Evolutionary conservation across 2,113 vertebrate genomes (phyloP).

Genomic region (Empidonax traillii): DNA sequence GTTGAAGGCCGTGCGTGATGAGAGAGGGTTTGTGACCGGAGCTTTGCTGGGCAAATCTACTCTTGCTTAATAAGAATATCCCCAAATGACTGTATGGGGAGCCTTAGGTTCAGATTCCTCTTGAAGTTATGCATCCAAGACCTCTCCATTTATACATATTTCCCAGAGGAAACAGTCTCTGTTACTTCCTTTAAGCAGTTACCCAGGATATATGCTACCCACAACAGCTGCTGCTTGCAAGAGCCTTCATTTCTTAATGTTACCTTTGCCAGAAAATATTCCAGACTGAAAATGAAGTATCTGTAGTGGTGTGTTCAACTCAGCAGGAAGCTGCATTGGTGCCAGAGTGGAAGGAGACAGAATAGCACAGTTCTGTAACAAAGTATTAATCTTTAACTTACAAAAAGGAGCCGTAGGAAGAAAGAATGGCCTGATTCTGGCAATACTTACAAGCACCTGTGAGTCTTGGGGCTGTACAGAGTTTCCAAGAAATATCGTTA

Average conservation of each 20-base stretch:
- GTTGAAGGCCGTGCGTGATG: neutral
- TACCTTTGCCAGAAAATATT: constrained; percentile 15
- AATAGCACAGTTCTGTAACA: neutral
- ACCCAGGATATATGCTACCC: neutral
- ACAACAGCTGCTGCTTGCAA: neutral
- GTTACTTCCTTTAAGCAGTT: neutral
- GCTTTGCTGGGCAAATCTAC: neutral
- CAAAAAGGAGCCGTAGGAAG: neutral
- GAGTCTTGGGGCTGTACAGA: neutral
- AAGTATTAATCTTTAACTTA: neutral
- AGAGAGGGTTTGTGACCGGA: neutral
- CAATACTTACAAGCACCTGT: neutral
- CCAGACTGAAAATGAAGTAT: neutral
- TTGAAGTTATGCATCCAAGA: neutral
- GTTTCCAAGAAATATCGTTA: neutral
- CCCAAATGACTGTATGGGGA: neutral
- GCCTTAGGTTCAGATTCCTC: neutral
- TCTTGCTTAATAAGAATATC: neutral
- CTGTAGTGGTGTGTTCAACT: neutral
- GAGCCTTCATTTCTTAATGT: neutral
- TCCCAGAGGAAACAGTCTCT: neutral
- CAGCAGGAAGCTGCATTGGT: neutral
- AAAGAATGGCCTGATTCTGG: neutral
- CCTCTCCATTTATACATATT: neutral
- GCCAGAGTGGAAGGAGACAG: neutral